Conservation (phyloP, 2,888 invertebrate genomes). For the Pyrrhosoma nymphula region DNA sequence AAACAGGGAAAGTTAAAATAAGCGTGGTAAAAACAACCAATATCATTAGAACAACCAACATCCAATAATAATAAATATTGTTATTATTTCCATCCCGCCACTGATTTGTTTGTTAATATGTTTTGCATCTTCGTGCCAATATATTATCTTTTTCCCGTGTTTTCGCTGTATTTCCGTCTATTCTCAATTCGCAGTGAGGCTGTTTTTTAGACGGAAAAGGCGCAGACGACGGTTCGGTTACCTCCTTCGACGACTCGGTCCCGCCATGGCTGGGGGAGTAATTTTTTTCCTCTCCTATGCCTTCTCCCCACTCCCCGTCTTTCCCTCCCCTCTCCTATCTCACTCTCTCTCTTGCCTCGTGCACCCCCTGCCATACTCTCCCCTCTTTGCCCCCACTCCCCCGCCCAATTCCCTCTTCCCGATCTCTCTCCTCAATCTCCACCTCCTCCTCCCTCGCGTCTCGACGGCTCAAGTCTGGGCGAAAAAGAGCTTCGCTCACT, state of each 20-base stretch:
- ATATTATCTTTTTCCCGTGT: not conserved
- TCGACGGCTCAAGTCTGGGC: constrained; percentile 71
- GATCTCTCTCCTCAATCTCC: constrained; percentile 75
- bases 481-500: constrained; percentile 25
- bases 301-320: constrained; percentile 75
- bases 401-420: not conserved
- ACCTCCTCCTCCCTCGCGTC: constrained; percentile 75
- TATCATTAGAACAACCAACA: no score
- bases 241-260: constrained; percentile 73
- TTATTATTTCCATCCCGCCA: not conserved
- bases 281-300: constrained; percentile 80
- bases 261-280: constrained; percentile 73
- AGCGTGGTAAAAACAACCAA: no score
- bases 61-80: no score
- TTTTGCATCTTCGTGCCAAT: not conserved
- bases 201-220: constrained; percentile 71
- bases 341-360: not conserved
- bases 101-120: not conserved
- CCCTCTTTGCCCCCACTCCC: no score
- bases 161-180: no score
- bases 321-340: not conserved
- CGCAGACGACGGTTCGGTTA: constrained; percentile 73
- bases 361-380: no score
- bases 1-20: no score
- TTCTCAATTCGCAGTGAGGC: constrained; percentile 67